Conservation (phyloP, 2,888 invertebrate species). For the Tyria jacobaeae region DNA sequence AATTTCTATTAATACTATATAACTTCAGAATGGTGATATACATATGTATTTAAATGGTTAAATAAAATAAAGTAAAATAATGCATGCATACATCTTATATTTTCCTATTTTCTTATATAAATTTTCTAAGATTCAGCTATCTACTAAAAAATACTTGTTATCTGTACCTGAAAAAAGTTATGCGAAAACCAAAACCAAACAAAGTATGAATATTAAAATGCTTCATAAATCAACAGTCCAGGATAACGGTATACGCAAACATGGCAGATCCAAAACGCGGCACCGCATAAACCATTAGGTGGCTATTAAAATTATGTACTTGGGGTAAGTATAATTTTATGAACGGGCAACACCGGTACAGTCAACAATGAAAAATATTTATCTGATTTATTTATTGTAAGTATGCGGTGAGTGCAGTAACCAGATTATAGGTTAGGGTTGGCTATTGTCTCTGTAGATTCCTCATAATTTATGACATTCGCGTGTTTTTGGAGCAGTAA, state of each 20-base stretch:
- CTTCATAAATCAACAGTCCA: conserved; percentile 27
- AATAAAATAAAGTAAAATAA: too few relatives aligned
- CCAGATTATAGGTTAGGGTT: conserved; percentile 37
- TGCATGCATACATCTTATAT: too few relatives aligned
- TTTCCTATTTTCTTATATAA: too few relatives aligned
- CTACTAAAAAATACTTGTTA: neutral
- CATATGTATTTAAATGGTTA: too few relatives aligned
- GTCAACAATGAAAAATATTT: conserved; percentile 66
- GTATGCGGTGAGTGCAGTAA: conserved; percentile 47
- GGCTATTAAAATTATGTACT: conserved; percentile 50
- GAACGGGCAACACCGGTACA: conserved; percentile 59
- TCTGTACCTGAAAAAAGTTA: conserved; percentile 1
- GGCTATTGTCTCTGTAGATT: neutral
- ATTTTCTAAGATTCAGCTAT: neutral
- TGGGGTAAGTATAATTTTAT: conserved; percentile 57
- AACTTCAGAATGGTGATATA: too few relatives aligned
- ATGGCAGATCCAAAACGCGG: conserved; percentile 25
- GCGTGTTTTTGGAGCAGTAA: neutral
- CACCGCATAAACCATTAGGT: conserved; percentile 51
- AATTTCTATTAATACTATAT: too few relatives aligned
- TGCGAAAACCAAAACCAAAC: neutral
- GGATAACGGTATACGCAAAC: conserved; percentile 12
- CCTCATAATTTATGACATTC: neutral
- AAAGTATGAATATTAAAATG: conserved; percentile 19
- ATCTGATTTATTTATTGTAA: conserved; percentile 73